Conservation (phyloP, 2,113 vertebrate species). For the Salvelinus fontinalis region DNA sequence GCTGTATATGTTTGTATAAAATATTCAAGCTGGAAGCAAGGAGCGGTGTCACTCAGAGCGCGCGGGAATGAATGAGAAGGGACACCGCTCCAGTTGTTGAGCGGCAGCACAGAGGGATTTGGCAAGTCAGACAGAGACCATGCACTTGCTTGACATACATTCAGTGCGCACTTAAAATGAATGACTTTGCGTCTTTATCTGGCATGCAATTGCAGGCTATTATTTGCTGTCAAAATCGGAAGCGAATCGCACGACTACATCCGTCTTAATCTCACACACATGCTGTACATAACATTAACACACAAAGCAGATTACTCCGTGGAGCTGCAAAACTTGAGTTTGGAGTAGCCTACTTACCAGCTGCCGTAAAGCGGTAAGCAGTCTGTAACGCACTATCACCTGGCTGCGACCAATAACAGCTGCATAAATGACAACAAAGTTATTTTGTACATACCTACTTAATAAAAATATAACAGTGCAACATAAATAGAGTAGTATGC, state of each 20-base stretch:
- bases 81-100: constrained; percentile 2
- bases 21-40: constrained; percentile 43
- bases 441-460: background rate
- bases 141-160: background rate
- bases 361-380: background rate
- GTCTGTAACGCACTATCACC: background rate
- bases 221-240: background rate
- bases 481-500: background rate
- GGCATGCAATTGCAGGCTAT: background rate
- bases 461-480: background rate
- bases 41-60: constrained; percentile 44
- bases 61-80: constrained; percentile 28
- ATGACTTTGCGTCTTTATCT: background rate
- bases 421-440: background rate
- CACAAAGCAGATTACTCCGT: background rate
- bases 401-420: background rate
- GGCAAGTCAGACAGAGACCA: background rate
- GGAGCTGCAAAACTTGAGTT: background rate
- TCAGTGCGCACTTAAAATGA: background rate
- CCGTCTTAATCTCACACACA: background rate
- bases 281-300: background rate
- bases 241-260: background rate
- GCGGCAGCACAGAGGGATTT: constrained; percentile 2
- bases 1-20: constrained; percentile 48
- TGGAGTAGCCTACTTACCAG: background rate